Evolutionary conservation across 2,888 invertebrate genomes (phyloP).

Genomic region (Gari tellinella): DNA sequence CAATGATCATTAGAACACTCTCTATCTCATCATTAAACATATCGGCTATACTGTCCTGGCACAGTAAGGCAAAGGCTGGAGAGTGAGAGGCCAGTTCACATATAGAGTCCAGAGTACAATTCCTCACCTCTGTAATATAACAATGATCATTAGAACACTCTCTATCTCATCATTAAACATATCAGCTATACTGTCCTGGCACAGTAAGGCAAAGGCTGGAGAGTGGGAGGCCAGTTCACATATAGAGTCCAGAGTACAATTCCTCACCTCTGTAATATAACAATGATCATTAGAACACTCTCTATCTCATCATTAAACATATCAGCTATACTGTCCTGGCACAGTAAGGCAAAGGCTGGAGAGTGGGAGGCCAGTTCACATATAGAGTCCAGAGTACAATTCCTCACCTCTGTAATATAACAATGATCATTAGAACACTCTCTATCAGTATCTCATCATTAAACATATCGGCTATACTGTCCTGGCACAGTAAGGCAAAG

Average conservation of each 20-base stretch:
- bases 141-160: constrained; percentile 96
- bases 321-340: constrained; percentile 98
- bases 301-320: constrained; percentile 99
- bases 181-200: constrained; percentile 98
- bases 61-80: constrained; percentile 91
- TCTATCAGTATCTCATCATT: constrained; percentile 99
- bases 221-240: constrained; percentile 94
- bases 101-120: constrained; percentile 96
- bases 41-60: constrained; percentile 98
- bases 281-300: constrained; percentile 96
- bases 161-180: constrained; percentile 99
- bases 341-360: constrained; percentile 91
- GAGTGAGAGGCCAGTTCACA: constrained; percentile 94
- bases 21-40: constrained; percentile 99
- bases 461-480: constrained; percentile 99
- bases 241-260: constrained; percentile 96
- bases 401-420: constrained; percentile 94
- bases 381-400: constrained; percentile 96
- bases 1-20: constrained; percentile 96
- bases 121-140: constrained; percentile 94
- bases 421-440: constrained; percentile 96
- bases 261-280: constrained; percentile 94
- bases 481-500: constrained; percentile 94
- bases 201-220: constrained; percentile 91
- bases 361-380: constrained; percentile 94